Evolutionary conservation across 1,140 invertebrate genomes (phyloP).

Genomic region (Rhagoletis zephyria): DNA sequence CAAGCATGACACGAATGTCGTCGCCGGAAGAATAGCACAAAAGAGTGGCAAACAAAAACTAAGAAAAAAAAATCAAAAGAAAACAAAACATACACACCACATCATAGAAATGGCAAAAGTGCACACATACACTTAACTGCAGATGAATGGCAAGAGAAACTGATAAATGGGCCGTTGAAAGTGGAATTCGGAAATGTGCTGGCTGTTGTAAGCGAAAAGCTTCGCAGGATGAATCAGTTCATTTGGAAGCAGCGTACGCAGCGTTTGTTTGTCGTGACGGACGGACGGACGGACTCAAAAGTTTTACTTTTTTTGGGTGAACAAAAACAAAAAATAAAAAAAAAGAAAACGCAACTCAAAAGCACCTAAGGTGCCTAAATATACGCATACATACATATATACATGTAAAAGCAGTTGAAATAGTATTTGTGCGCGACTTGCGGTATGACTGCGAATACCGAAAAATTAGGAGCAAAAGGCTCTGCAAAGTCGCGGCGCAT

Average conservation of each 20-base stretch:
- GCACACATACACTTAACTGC: background rate
- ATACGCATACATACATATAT: background rate
- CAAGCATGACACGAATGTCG: conserved; percentile 33
- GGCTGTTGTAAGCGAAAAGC: conserved; percentile 48
- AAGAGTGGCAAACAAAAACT: conserved; percentile 12
- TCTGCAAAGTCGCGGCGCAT: background rate
- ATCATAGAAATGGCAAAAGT: background rate
- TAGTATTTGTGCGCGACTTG: background rate
- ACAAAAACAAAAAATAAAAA: background rate
- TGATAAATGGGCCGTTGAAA: conserved; percentile 20
- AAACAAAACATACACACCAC: background rate
- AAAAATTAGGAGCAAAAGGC: background rate
- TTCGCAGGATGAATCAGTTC: conserved; percentile 53
- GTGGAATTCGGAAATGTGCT: background rate
- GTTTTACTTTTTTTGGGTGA: background rate
- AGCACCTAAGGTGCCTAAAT: background rate
- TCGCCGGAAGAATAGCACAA: conserved; percentile 17
- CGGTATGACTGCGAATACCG: background rate
- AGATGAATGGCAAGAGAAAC: background rate
- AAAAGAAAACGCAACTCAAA: background rate
- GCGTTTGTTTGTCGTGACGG: conserved; percentile 39
- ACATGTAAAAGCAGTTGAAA: background rate
- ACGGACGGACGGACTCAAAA: background rate
- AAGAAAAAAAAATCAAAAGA: background rate
- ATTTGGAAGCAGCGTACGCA: conserved; percentile 48